Percentiles rank a stretch among this genome's conserved stretches.
These are phyloP conservation scores for Hippoglossus hippoglossus DNA, from an alignment of 2,797 vertebrate genomes.

Conservation along the genomic window DNA sequence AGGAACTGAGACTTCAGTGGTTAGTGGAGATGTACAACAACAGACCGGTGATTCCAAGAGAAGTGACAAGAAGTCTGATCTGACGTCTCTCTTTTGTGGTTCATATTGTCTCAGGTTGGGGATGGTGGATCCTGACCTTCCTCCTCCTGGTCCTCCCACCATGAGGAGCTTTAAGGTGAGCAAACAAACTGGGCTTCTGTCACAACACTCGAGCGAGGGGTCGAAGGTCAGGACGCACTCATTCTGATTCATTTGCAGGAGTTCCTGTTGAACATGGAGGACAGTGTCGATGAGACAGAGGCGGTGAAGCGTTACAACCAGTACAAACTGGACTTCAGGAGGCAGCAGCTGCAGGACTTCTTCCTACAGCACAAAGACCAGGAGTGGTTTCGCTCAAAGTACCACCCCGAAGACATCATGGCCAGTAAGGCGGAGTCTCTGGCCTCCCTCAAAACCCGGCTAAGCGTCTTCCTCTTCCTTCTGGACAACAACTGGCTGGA, in stretches of 20 bases:
- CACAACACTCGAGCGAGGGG: neutral
- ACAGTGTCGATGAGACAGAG: slow-evolving; percentile 92
- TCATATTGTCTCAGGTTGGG: slow-evolving; percentile 79
- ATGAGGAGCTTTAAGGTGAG: slow-evolving; percentile 91
- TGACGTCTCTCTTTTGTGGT: neutral
- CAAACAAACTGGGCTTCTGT: neutral
- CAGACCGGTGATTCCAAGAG: too few relatives aligned
- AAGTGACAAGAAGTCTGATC: slow-evolving; percentile 22
- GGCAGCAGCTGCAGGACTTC: slow-evolving; percentile 96
- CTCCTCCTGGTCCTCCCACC: slow-evolving; percentile 82
- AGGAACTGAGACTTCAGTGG: too few relatives aligned
- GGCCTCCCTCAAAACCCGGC: slow-evolving; percentile 86
- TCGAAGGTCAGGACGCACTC: neutral
- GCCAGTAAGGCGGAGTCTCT: slow-evolving; percentile 86
- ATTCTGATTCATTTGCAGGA: slow-evolving; percentile 54
- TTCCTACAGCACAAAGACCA: slow-evolving; percentile 93
- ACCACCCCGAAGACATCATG: slow-evolving; percentile 91
- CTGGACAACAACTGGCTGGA: slow-evolving; percentile 89
- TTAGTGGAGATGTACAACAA: too few relatives aligned
- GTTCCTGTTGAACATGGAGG: slow-evolving; percentile 88
- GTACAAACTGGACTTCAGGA: slow-evolving; percentile 93
- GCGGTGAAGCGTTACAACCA: slow-evolving; percentile 94
- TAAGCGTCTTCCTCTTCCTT: slow-evolving; percentile 88
- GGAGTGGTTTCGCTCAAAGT: slow-evolving; percentile 94
- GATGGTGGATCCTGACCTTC: slow-evolving; percentile 88